These are phyloP conservation scores for Polypterus senegalus DNA, from an alignment of 2,113 vertebrate genomes.

Conservation along the genomic window DNA sequence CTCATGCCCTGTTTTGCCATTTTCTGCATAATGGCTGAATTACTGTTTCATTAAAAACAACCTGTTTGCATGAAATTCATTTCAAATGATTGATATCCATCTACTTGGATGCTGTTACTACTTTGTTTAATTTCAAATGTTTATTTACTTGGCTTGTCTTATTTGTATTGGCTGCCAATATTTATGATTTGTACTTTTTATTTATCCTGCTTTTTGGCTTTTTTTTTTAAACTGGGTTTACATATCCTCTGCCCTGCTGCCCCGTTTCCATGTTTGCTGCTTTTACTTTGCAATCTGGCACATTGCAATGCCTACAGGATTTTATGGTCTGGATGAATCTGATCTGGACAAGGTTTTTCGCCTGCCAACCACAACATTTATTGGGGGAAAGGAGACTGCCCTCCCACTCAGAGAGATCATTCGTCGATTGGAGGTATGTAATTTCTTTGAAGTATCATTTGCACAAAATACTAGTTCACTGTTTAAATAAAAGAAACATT, in stretches of 20 bases:
- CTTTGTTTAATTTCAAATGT: too few species aligned
- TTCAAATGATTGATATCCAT: too few species aligned
- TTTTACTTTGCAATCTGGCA: slow-evolving; percentile 17
- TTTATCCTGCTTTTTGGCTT: not conserved
- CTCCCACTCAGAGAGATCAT: slow-evolving; percentile 82
- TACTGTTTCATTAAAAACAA: too few species aligned
- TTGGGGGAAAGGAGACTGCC: slow-evolving; percentile 69
- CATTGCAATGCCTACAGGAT: slow-evolving; percentile 46
- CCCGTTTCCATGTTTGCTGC: not conserved
- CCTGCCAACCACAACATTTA: slow-evolving; percentile 84
- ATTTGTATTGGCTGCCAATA: slow-evolving; percentile 14
- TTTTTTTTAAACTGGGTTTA: not conserved
- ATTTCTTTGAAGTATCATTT: not conserved
- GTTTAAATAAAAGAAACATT: too few species aligned
- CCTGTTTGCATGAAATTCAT: too few species aligned
- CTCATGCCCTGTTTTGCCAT: too few species aligned
- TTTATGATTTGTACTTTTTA: slow-evolving; percentile 21
- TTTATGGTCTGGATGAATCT: slow-evolving; percentile 73
- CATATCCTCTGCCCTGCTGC: not conserved
- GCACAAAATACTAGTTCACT: not conserved
- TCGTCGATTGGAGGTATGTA: slow-evolving; percentile 71
- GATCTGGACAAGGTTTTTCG: slow-evolving; percentile 85
- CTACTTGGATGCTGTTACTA: too few species aligned
- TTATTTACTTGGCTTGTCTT: too few species aligned
- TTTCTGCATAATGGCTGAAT: too few species aligned